Conservation (phyloP, 2,888 invertebrate species). For the Mylabris sibirica region DNA sequence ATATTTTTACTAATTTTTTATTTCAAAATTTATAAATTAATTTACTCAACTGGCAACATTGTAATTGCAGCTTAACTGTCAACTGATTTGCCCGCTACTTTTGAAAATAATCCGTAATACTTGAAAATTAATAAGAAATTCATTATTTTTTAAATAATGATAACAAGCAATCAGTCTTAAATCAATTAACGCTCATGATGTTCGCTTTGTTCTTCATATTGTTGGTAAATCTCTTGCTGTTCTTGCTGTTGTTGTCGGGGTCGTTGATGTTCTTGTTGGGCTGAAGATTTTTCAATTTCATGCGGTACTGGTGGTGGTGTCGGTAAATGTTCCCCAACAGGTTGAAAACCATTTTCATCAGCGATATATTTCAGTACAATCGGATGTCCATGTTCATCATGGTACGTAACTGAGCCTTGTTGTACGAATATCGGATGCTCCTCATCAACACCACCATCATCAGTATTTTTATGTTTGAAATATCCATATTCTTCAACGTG, state of each 20-base stretch:
- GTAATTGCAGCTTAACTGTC: neutral
- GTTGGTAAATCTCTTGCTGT: slow-evolving; percentile 16
- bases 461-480: slow-evolving; percentile 67
- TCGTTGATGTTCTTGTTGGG: slow-evolving; percentile 60
- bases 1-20: too few relatives aligned
- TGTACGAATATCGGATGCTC: slow-evolving; percentile 70
- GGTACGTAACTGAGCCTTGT: slow-evolving; percentile 75
- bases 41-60: neutral
- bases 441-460: slow-evolving; percentile 65
- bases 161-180: neutral
- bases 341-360: slow-evolving; percentile 73
- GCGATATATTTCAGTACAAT: slow-evolving; percentile 72
- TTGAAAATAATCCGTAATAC: neutral
- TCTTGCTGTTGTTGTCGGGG: slow-evolving; percentile 15
- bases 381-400: slow-evolving; percentile 75
- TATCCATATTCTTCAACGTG: slow-evolving; percentile 74
- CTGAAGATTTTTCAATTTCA: slow-evolving; percentile 70
- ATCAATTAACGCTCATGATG: slow-evolving; percentile 10
- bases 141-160: neutral
- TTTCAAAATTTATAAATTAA: too few relatives aligned
- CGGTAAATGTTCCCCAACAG: slow-evolving; percentile 75
- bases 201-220: slow-evolving; percentile 19
- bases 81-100: neutral
- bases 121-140: neutral
- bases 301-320: slow-evolving; percentile 83